A percentile compares a stretch with the other conserved stretches of the same genome.
phyloP scores from a whole-genome alignment of 2,888 invertebrate genomes.

The Agrypnus murinus region DNA sequence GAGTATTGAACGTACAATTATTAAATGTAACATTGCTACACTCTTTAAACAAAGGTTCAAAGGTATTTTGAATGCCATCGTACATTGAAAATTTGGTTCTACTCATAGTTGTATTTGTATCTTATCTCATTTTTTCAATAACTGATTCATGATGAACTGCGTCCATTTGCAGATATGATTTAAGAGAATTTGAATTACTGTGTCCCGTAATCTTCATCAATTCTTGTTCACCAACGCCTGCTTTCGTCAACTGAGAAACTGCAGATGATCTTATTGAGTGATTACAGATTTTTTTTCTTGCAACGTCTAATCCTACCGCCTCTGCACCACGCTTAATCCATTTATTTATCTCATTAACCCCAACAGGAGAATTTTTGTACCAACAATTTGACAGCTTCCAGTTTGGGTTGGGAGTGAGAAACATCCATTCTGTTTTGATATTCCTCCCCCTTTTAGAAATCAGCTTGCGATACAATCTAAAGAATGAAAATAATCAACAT shows the following conservation, averaged over 20 bases:
- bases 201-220: constrained; percentile 42
- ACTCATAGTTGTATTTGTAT: background rate
- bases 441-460: constrained; percentile 28
- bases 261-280: constrained; percentile 39
- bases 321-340: constrained; percentile 36
- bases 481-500: background rate
- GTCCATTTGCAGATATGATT: background rate
- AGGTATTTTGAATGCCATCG: no score
- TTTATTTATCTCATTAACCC: constrained; percentile 34
- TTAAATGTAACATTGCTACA: no score
- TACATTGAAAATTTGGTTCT: no score
- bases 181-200: constrained; percentile 10
- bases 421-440: constrained; percentile 34
- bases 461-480: constrained; percentile 30
- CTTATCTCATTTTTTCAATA: constrained; percentile 11
- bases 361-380: constrained; percentile 37
- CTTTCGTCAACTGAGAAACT: constrained; percentile 38
- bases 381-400: constrained; percentile 35
- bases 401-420: constrained; percentile 35
- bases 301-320: constrained; percentile 33
- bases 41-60: no score
- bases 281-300: constrained; percentile 42
- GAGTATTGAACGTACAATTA: no score
- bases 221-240: constrained; percentile 39
- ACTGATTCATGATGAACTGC: background rate